Evolutionary conservation across 1,140 invertebrate genomes (phyloP), one percentile per base, ranked within the genome.

Genomic region (Drosophila mojavensis): DNA sequence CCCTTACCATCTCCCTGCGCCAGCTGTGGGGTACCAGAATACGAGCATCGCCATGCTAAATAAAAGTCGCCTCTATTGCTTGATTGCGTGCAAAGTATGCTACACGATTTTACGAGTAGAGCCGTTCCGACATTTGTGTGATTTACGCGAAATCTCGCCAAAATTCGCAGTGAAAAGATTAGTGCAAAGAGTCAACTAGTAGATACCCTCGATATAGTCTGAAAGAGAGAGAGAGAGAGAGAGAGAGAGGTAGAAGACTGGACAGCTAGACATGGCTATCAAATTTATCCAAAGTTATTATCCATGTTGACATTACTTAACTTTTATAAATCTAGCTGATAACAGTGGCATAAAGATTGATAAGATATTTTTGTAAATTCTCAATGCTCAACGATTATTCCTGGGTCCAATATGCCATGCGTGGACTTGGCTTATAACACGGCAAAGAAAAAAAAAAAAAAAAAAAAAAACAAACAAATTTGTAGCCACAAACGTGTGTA

Each of bases 71-170:
- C 36, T 39, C 48, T 58, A 65, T 73, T 76, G 68, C 77, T 68
- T 79, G 36, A 78, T 73, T 68, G 74, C 43, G 59, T 72, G 69
- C 62, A 66, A 64, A 78, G 68, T 65, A 65, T 86, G 61, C 68
- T 56, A 71, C 43, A 60, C 76, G 54, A 79, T 88, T 79, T 88
- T 82, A 65, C 39, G 39, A 53, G 54, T 73, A 67, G 60, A 73
- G 79, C 71, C 76, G 30, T 20, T 64, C 58, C 79, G 83, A 86
- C 82, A 79, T 73, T 82, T 86, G 58, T 77, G 79, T 86, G 82
- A 86, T 86, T 86, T 86, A 86, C 79, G 83, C 75, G 68, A 58
- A 50, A 61, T 64, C 45, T 58, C 65, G 60, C 81, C 55, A 88
- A 85, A 85, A 79, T 68, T 41, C 62, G 41, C 51, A 55, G 11